A percentile compares a stretch with the other conserved stretches of the same genome.
These are phyloP conservation scores for Nothura maculosa DNA, from an alignment of 2,797 vertebrate genomes.

Conservation along the genomic window DNA sequence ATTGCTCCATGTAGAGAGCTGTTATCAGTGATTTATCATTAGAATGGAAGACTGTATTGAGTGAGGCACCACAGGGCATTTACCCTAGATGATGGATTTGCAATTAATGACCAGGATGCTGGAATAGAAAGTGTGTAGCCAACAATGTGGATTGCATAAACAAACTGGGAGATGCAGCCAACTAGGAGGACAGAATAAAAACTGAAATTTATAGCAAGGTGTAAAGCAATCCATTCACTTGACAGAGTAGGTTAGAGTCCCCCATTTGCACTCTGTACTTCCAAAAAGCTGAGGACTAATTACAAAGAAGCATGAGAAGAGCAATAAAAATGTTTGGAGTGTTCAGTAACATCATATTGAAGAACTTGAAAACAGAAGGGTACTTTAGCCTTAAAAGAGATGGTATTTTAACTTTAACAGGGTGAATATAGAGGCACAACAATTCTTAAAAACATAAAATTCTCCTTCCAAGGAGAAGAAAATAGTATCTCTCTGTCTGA, in stretches of 20 bases:
- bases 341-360: not conserved
- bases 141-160: fast-evolving
- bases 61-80: not conserved
- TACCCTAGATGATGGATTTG: not conserved
- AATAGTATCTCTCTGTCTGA: not conserved
- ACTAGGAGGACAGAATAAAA: not conserved
- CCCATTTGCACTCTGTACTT: not conserved
- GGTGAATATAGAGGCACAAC: not conserved
- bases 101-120: not conserved
- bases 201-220: not conserved
- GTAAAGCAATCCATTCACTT: not conserved
- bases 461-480: not conserved
- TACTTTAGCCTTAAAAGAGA: not conserved
- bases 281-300: not conserved
- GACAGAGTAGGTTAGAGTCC: not conserved
- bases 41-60: not conserved
- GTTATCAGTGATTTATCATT: not conserved
- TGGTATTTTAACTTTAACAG: not conserved
- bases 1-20: not conserved
- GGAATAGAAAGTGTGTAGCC: not conserved
- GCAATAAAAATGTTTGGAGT: not conserved
- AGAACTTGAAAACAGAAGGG: not conserved
- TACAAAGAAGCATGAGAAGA: not conserved
- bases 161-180: not conserved
- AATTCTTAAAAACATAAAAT: not conserved